Evolutionary conservation across 2,113 vertebrate genomes (phyloP).

Genomic region (Psittacula cyanocephala): DNA sequence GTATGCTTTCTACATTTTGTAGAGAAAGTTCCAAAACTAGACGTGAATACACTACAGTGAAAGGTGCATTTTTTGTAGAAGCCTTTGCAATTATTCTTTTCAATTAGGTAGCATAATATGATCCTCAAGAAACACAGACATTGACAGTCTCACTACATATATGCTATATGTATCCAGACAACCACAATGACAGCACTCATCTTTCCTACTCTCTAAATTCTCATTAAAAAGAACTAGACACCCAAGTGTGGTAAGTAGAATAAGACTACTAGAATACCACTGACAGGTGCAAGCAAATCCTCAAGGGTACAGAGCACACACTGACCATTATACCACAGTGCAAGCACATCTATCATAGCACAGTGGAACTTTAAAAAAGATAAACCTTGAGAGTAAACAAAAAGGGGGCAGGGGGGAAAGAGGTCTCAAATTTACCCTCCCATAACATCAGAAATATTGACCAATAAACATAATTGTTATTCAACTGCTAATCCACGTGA

Average conservation of each 20-base stretch:
- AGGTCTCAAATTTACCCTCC: background rate
- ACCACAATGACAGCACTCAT: background rate
- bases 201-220: background rate
- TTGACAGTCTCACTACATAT: rapidly evolving
- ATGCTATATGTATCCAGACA: background rate
- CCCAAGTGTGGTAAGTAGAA: background rate
- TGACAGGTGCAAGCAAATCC: background rate
- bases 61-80: background rate
- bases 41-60: background rate
- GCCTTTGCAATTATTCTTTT: background rate
- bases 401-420: rapidly evolving
- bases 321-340: background rate
- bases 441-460: background rate
- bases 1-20: background rate
- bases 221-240: background rate
- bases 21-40: background rate
- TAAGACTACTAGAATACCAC: background rate
- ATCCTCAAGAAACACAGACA: background rate
- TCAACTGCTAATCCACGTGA: background rate
- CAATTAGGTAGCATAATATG: background rate
- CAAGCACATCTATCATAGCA: background rate
- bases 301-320: background rate
- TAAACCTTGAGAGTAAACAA: background rate
- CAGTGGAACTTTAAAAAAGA: background rate
- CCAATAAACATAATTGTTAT: background rate